Conservation (phyloP, 2,888 invertebrate genomes). For the Abrostola triplasia region DNA sequence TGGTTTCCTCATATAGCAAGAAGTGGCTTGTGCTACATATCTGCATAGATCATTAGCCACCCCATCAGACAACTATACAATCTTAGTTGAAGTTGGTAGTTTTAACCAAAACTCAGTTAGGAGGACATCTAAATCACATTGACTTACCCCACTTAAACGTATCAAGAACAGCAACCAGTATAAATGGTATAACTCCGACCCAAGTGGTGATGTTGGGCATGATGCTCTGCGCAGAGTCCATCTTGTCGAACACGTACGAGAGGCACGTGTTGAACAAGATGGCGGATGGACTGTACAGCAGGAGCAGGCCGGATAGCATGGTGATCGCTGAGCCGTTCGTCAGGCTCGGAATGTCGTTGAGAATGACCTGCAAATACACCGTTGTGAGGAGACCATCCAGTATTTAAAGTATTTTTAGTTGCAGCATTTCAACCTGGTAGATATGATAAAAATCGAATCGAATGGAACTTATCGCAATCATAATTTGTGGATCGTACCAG, state of each 20-base stretch:
- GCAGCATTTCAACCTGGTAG: too few relatives aligned
- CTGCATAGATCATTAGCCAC: too few relatives aligned
- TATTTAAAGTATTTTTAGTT: not conserved
- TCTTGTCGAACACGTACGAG: slow-evolving; percentile 94
- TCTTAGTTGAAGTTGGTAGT: too few relatives aligned
- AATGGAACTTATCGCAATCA: too few relatives aligned
- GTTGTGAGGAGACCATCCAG: not conserved
- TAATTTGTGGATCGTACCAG: too few relatives aligned
- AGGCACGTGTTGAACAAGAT: slow-evolving; percentile 93
- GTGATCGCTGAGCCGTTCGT: slow-evolving; percentile 91
- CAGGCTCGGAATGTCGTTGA: slow-evolving; percentile 92
- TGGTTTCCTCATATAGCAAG: too few relatives aligned
- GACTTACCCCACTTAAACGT: slow-evolving; percentile 91
- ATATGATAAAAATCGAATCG: too few relatives aligned
- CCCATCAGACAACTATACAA: too few relatives aligned
- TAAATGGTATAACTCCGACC: slow-evolving; percentile 92
- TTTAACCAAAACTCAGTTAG: too few relatives aligned
- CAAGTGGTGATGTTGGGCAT: slow-evolving; percentile 93
- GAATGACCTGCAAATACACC: slow-evolving; percentile 85
- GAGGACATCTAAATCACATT: too few relatives aligned
- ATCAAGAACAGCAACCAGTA: slow-evolving; percentile 91
- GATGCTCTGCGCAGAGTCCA: slow-evolving; percentile 94
- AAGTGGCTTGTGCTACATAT: too few relatives aligned
- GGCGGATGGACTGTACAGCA: slow-evolving; percentile 92
- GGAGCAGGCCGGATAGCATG: slow-evolving; percentile 90